A percentile compares a stretch with the other conserved stretches of the same genome.
Conservation (phyloP, 2,888 invertebrate species). For the Drosophila emarginata region DNA sequence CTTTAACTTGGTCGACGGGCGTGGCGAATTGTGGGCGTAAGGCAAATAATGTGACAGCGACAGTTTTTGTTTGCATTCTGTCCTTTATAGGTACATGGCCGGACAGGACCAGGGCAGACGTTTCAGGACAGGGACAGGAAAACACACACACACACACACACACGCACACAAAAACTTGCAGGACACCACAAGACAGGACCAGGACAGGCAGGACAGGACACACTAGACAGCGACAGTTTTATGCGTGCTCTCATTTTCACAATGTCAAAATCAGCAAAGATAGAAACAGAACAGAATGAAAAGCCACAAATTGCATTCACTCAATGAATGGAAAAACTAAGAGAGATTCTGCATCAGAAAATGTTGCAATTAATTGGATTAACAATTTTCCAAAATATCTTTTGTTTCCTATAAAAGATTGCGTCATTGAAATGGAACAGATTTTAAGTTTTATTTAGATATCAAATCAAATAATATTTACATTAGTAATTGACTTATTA, state of each 20-base stretch:
- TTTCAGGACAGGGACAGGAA: not conserved
- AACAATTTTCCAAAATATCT: no score
- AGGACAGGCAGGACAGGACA: not conserved
- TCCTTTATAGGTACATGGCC: not conserved
- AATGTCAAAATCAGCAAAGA: constrained; percentile 16
- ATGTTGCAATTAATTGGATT: no score
- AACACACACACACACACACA: no score
- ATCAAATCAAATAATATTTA: no score
- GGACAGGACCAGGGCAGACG: constrained; percentile 13
- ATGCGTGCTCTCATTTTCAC: constrained; percentile 16
- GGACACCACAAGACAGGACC: not conserved
- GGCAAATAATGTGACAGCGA: constrained; percentile 39
- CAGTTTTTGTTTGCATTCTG: constrained; percentile 41
- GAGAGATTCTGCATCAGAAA: no score
- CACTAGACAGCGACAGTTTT: constrained; percentile 6
- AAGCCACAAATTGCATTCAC: not conserved
- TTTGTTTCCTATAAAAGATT: no score
- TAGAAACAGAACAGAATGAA: not conserved
- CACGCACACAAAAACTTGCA: not conserved
- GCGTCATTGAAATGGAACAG: no score
- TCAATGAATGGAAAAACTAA: not conserved
- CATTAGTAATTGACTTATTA: no score
- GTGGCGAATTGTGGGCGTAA: constrained; percentile 26
- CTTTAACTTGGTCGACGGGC: constrained; percentile 26
- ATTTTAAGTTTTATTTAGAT: no score